Conservation (phyloP, 2,888 invertebrate species). For the Germaria angustata region DNA sequence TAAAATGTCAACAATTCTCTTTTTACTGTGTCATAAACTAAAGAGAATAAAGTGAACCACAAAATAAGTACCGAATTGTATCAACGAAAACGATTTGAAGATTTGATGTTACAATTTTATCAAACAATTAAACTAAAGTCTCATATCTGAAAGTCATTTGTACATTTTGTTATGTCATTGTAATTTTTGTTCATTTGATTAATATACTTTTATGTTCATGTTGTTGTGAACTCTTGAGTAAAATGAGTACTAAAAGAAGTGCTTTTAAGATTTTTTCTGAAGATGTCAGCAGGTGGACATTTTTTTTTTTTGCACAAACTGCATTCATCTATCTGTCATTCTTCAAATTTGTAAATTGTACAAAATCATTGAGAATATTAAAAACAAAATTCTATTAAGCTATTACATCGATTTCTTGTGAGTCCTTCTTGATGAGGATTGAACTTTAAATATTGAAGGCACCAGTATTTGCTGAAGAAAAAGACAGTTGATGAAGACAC, state of each 20-base stretch:
- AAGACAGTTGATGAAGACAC: too few species aligned
- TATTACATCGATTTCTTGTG: too few species aligned
- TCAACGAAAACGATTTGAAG: not conserved
- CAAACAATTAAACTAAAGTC: not conserved
- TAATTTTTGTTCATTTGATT: constrained; percentile 22
- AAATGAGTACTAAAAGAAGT: constrained; percentile 27
- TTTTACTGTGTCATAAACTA: constrained; percentile 43
- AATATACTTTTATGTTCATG: constrained; percentile 25
- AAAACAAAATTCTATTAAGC: too few species aligned
- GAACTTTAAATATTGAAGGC: too few species aligned
- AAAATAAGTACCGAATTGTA: constrained; percentile 4
- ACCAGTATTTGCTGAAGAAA: too few species aligned
- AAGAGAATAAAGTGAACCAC: constrained; percentile 10
- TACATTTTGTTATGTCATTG: constrained; percentile 37
- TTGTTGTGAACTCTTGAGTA: constrained; percentile 13
- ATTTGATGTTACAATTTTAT: constrained; percentile 17
- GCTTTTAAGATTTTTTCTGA: not conserved
- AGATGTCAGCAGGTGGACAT: constrained; percentile 32
- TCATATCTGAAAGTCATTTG: not conserved
- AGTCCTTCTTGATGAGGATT: too few species aligned
- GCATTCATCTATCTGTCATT: too few species aligned
- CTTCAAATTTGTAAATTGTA: too few species aligned
- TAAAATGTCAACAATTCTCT: constrained; percentile 63
- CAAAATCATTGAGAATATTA: too few species aligned
- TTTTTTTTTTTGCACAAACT: not conserved